Base-by-base conservation (phyloP, 1,140 invertebrate species). In the Scaptomyza graminum region DNA sequence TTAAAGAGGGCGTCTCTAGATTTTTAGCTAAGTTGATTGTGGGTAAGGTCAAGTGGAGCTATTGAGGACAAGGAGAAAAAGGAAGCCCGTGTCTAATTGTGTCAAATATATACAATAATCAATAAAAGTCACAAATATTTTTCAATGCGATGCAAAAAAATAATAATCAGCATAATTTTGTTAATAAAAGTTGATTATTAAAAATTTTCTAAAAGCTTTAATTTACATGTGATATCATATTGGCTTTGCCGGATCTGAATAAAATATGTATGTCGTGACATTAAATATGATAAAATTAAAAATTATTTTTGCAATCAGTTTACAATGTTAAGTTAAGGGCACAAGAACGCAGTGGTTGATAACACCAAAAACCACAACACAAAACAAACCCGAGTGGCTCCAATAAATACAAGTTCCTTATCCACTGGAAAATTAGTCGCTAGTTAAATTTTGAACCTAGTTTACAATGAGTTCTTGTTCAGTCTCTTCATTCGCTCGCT, bases 321-420 rank as follows among this genome's bases (percentile, higher is more conserved):
- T 8, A 9, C 43, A 59, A 59, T 59, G 56, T 31, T 22, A 22
- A 22, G 56, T 31, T 22, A 22, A 22, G 18, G 22, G n/a, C 28
- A 60, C 13, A 6, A 31, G 12, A 44, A 12, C 41, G n/a, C 16
- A 56, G 31, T 49, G 41, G 34, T 22, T 59, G 64, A 66, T 66
- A 59, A 59, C 25, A 41, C 12, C 25, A 41, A 5, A 43, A 67
- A 51, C 64, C 55, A 60, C 55, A 59, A 43, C 6, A 7, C 15
- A 22, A 59, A 43, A 43, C 31, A 28, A 50, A 41, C 15, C 15
- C 44, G 13, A 43, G 15, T 15, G 54, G 13, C 54, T n/a, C 37
- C 25, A 46, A 67, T 60, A 44, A 60, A 51, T 43, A 44, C 34
- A 0, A 60, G 3, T 16, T n/a, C 1, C 1, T 9, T 13, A n/a